Conservation (phyloP, 2,888 invertebrate species). For the Tribolium freemani region DNA sequence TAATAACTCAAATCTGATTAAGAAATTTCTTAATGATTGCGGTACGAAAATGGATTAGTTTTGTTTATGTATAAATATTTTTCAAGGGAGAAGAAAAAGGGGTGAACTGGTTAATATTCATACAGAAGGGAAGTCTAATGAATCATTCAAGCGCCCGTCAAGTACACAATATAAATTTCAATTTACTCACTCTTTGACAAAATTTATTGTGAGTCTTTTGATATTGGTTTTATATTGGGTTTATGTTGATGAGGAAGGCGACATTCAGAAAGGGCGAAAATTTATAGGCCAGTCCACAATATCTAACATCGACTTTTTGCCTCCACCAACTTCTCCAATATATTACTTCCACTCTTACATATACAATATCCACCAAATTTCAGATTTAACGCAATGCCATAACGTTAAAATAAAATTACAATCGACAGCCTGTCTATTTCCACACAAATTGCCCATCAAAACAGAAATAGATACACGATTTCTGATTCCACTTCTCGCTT, state of each 20-base stretch:
- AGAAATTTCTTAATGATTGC: slow-evolving; percentile 38
- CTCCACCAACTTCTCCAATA: slow-evolving; percentile 42
- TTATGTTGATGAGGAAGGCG: slow-evolving; percentile 57
- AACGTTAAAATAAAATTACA: slow-evolving; percentile 6
- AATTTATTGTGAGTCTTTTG: slow-evolving; percentile 55
- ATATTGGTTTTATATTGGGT: slow-evolving; percentile 60
- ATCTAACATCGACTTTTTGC: slow-evolving; percentile 43
- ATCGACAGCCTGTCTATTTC: slow-evolving; percentile 3
- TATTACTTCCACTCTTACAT: slow-evolving; percentile 33
- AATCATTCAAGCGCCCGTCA: slow-evolving; percentile 58
- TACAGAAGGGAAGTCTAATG: slow-evolving; percentile 53
- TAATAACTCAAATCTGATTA: slow-evolving; percentile 38
- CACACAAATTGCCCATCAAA: not conserved
- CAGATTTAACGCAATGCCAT: slow-evolving; percentile 2
- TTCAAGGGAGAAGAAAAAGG: slow-evolving; percentile 25
- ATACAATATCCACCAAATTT: slow-evolving; percentile 34
- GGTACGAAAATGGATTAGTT: slow-evolving; percentile 30
- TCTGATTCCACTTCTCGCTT: not conserved
- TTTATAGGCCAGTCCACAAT: slow-evolving; percentile 48
- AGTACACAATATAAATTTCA: slow-evolving; percentile 62
- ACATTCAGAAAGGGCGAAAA: slow-evolving; percentile 47
- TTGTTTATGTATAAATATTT: slow-evolving; percentile 42
- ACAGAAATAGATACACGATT: slow-evolving; percentile 3
- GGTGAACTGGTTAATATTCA: slow-evolving; percentile 45
- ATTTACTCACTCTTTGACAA: slow-evolving; percentile 54